These are phyloP conservation scores for Lymantria dispar DNA, from an alignment of 2,888 invertebrate species.

Conservation along the genomic window DNA sequence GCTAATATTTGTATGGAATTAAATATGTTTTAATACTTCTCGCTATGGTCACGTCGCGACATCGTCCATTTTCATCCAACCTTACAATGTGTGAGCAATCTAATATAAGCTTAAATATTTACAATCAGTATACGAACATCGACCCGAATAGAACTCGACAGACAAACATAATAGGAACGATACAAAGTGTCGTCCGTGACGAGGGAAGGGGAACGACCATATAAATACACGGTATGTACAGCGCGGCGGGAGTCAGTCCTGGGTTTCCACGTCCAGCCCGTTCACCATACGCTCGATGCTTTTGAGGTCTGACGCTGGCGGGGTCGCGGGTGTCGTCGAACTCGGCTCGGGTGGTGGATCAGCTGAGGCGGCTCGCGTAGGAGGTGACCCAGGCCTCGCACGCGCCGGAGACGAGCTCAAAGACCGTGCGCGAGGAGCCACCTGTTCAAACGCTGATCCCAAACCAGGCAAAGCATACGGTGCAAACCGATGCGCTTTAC, in stretches of 20 bases:
- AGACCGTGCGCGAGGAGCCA: conserved; percentile 88
- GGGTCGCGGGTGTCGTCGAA: conserved; percentile 78
- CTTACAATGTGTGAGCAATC: conserved; percentile 48
- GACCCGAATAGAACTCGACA: conserved; percentile 79
- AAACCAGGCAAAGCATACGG: conserved; percentile 92
- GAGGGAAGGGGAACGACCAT: conserved; percentile 40
- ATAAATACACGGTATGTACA: conserved; percentile 80
- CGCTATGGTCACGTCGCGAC: conserved; percentile 23
- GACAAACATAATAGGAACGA: conserved; percentile 81
- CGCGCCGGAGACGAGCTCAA: conserved; percentile 84
- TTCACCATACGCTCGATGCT: conserved; percentile 99
- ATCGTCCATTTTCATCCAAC: conserved; percentile 33
- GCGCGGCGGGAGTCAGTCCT: conserved; percentile 68
- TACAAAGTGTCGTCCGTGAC: conserved; percentile 68
- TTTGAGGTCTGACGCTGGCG: conserved; percentile 92
- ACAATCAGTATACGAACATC: conserved; percentile 76
- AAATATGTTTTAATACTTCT: neutral
- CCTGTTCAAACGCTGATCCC: conserved; percentile 94
- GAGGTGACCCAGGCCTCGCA: conserved; percentile 60
- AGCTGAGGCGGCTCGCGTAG: conserved; percentile 76
- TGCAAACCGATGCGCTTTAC: conserved; percentile 89
- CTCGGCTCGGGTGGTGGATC: conserved; percentile 80
- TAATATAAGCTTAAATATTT: conserved; percentile 73
- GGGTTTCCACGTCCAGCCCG: conserved; percentile 93
- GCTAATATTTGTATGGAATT: neutral